Base-by-base conservation (phyloP, 2,888 invertebrate genomes). In the Cordilura impudica region DNA sequence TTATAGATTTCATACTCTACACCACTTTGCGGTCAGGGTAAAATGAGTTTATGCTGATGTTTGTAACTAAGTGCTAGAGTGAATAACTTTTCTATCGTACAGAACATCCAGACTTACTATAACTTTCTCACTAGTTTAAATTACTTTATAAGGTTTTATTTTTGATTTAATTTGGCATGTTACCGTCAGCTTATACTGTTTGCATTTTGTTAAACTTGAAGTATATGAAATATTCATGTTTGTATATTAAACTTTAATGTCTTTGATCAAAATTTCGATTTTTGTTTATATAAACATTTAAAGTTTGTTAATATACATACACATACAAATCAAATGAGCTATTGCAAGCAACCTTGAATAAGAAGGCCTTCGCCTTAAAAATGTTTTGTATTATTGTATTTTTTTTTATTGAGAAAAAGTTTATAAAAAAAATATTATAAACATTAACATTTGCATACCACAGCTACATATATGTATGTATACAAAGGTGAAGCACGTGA, bases 361-460 rank as follows among this genome's bases (percentile, higher is more conserved):
- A 71, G 71, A 63, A 71, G 81, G 73, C 82, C 82, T 82, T 81
- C 82, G 81, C 82, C 82, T 82, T 81, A 81, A 81, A 80, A 71
- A 7, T 73, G 35, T 63, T n/a, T 39, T 58, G 3, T 54, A 43
- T 72, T 54, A 47, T n/a, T 71, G 12, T 43, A 21, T n/a, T n/a
- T n/a, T 47, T 47, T 47, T 39, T 12, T n/a, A 39, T 39, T 39
- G 35, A 39, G n/a, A 39, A 39, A 39, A n/a, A 39, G 35, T 39
- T 12, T n/a, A 39, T 39, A 19, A 45, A 35, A 39, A 19, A 49
- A 12, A 39, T 29, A 47, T 5, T 5, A 7, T 43, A n/a, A 39
- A 39, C n/a, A 39, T 12, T n/a, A 31, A 31, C 31, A 31, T 31
- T 31, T 31, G 10, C 12, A n/a, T 39, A 39, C 4, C 2, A 35